Evolutionary conservation across 2,113 vertebrate genomes (phyloP), one percentile per base, ranked within the genome.

Genomic region (Picathartes gymnocephalus): DNA sequence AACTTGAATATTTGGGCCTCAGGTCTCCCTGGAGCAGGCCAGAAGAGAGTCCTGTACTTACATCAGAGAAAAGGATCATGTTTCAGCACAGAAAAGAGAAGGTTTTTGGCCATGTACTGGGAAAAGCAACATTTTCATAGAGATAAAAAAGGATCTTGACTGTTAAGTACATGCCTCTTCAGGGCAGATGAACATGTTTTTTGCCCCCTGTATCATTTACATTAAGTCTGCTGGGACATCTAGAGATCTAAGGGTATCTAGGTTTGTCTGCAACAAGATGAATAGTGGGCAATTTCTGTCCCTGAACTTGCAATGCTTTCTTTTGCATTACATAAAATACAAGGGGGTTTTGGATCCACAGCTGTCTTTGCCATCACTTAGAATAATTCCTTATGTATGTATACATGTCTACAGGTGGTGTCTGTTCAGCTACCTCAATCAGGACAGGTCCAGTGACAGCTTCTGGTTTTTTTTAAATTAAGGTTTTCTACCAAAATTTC

Each of bases 331-430:
- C 21, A 13, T 37, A 81, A 88, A 92, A 80, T 40, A 70, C 9
- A 62, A 65, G 44, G 33, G 31, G 14, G 14, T 13, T 92, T 90
- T 70, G n/a, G 39, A 88, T 62, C 47, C 80, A 73, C 23, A 86
- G 42, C 24, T 90, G 40, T 86, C 76, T 65, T 13, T 81, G 54
- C 7, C 3, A 8, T 27, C 18, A 35, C 42, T 71, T 72, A 53
- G 15, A 88, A 48, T 72, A 85, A 81, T 37, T 86, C 56, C 31
- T 90, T 47, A n/a, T 14, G 27, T 15, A 30, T 33, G 60, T 5
- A 8, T 40, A 37, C 0, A 0, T 31, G 35, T 71, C 37, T 61
- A 28, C 3, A 6, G 50, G 22, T 54, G 21, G 44, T 53, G 39
- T 11, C 31, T 88, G 33, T 42, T n/a, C n/a, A 72, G 22, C 50